Percentiles rank a stretch among this genome's conserved stretches.
These are phyloP conservation scores for Drosophila watanabei DNA, from an alignment of 1,140 invertebrate species.

Conservation along the genomic window DNA sequence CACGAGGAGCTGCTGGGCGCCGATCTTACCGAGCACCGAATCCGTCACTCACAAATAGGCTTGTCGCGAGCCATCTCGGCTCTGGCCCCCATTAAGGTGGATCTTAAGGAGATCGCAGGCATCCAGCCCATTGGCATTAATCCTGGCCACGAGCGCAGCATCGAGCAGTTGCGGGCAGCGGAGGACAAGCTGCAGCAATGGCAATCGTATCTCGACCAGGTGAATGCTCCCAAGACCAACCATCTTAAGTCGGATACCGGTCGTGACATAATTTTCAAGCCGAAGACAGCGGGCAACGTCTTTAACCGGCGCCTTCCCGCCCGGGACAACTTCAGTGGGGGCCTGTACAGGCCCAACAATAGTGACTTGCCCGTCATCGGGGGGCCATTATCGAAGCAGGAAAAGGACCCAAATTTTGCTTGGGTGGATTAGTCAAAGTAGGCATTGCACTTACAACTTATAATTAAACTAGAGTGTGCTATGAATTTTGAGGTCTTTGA, in stretches of 20 bases:
- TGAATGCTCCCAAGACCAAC: slow-evolving; percentile 37
- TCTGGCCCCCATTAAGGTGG: slow-evolving; percentile 86
- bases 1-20: slow-evolving; percentile 95
- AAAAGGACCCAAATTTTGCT: slow-evolving; percentile 78
- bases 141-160: slow-evolving; percentile 86
- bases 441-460: background rate
- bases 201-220: slow-evolving; percentile 77
- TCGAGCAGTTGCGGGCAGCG: slow-evolving; percentile 85
- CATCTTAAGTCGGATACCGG: slow-evolving; percentile 27
- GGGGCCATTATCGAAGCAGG: slow-evolving; percentile 27
- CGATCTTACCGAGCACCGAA: slow-evolving; percentile 94
- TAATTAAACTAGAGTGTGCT: background rate
- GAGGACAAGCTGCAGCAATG: slow-evolving; percentile 80
- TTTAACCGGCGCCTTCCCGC: slow-evolving; percentile 59
- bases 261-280: slow-evolving; percentile 48
- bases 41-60: slow-evolving; percentile 87
- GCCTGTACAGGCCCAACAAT: slow-evolving; percentile 68
- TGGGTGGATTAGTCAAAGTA: slow-evolving; percentile 67
- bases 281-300: slow-evolving; percentile 51
- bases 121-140: slow-evolving; percentile 87
- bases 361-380: slow-evolving; percentile 54
- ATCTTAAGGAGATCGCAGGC: slow-evolving; percentile 86
- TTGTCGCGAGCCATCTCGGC: slow-evolving; percentile 88
- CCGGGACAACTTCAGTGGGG: slow-evolving; percentile 32
- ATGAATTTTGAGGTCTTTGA: no score